A percentile compares a stretch with the other conserved stretches of the same genome.
Evolutionary conservation across 2,113 vertebrate genomes (phyloP).

Genomic region (Saccopteryx leptura): DNA sequence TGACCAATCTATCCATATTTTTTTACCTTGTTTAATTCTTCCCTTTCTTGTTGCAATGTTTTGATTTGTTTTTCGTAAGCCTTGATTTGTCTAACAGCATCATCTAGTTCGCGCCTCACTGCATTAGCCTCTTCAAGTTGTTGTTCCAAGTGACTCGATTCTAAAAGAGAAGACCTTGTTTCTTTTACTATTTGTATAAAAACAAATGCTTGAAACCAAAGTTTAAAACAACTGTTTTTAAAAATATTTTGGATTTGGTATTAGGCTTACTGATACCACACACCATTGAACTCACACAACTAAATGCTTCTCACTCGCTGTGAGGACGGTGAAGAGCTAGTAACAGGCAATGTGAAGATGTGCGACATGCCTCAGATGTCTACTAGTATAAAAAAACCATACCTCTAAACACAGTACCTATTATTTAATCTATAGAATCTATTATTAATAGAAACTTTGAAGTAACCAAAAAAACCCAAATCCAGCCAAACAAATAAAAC

Average conservation of each 20-base stretch:
- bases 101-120: constrained; percentile 93
- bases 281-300: not conserved
- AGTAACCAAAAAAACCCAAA: not conserved
- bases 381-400: not conserved
- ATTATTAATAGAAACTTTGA: not conserved
- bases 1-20: constrained; percentile 6
- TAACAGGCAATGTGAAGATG: not conserved
- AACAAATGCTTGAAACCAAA: constrained; percentile 32
- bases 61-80: constrained; percentile 96
- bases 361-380: not conserved
- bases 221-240: constrained; percentile 24
- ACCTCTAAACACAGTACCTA: not conserved
- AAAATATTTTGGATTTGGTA: not conserved
- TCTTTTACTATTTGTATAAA: constrained; percentile 21
- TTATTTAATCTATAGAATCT: no score
- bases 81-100: constrained; percentile 95
- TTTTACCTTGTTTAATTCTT: constrained; percentile 97
- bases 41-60: constrained; percentile 92
- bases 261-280: not conserved
- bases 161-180: constrained; percentile 85
- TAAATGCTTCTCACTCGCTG: not conserved
- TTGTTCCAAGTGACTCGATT: constrained; percentile 94
- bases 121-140: constrained; percentile 94
- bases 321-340: not conserved
- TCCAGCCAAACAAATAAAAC: not conserved